Conservation (phyloP, 1,140 invertebrate species). For the Procambarus clarkii region DNA sequence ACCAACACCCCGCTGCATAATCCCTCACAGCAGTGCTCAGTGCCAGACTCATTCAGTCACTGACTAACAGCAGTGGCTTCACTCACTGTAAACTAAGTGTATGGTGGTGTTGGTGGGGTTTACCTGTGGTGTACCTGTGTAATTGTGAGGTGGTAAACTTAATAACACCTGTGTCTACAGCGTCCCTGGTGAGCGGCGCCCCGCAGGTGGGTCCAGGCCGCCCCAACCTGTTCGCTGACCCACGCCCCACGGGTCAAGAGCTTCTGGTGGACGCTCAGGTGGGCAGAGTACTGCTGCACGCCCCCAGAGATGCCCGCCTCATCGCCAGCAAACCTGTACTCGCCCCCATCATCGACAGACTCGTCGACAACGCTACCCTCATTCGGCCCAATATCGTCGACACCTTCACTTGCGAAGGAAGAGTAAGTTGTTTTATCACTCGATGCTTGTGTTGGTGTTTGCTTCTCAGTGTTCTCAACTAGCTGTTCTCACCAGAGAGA, state of each 20-base stretch:
- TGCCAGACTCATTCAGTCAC: too few species aligned
- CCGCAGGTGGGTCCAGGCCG: background rate
- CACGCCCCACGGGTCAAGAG: background rate
- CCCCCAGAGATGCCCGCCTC: background rate
- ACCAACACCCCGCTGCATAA: too few species aligned
- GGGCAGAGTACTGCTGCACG: background rate
- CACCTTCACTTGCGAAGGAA: slow-evolving; percentile 35
- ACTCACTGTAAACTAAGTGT: too few species aligned
- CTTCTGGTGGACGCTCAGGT: slow-evolving; percentile 14
- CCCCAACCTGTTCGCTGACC: background rate
- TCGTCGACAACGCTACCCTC: slow-evolving; percentile 31
- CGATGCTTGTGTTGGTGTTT: too few species aligned
- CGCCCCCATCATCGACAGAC: background rate
- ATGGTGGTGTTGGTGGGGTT: too few species aligned
- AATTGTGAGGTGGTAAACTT: background rate
- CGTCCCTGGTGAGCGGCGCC: too few species aligned
- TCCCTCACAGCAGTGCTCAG: too few species aligned
- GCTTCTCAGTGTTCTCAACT: too few species aligned
- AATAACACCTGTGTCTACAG: background rate
- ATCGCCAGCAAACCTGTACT: background rate
- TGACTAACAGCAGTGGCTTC: too few species aligned
- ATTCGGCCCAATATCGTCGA: slow-evolving; percentile 30
- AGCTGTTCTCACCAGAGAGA: too few species aligned
- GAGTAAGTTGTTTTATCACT: slow-evolving; percentile 25
- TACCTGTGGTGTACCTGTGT: background rate